phyloP scores from a whole-genome alignment of 2,797 vertebrate species.

The Danio jaintianensis region DNA sequence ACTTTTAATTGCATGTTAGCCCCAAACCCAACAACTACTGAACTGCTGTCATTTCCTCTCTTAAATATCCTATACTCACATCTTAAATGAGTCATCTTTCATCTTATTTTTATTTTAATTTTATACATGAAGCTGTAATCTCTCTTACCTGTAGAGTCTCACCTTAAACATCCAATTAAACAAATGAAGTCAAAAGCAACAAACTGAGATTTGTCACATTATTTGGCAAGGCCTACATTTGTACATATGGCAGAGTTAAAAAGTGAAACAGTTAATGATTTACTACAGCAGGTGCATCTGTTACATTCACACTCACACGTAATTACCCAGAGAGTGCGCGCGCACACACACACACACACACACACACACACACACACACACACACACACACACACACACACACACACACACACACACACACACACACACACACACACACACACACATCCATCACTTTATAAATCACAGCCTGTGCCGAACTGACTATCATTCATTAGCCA shows the following conservation, averaged over 20 bases:
- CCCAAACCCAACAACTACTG: too few species aligned
- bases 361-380: conserved; percentile 39
- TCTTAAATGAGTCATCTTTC: too few species aligned
- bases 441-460: conserved; percentile 24
- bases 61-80: too few species aligned
- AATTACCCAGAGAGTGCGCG: conserved; percentile 29
- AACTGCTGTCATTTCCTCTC: too few species aligned
- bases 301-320: conserved; percentile 19
- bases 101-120: too few species aligned
- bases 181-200: not conserved
- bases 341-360: too few species aligned
- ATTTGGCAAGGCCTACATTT: conserved; percentile 7
- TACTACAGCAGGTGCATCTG: conserved; percentile 43
- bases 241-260: not conserved
- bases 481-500: conserved; percentile 35
- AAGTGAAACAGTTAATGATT: conserved; percentile 40
- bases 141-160: too few species aligned
- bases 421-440: not conserved
- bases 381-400: conserved; percentile 1
- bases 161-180: not conserved
- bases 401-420: too few species aligned
- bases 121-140: too few species aligned
- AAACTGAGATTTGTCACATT: not conserved
- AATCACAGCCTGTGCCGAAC: conserved; percentile 30
- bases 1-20: too few species aligned